Evolutionary conservation across 1,140 invertebrate species (phyloP).

Genomic region (Philotrypesis tridentata): DNA sequence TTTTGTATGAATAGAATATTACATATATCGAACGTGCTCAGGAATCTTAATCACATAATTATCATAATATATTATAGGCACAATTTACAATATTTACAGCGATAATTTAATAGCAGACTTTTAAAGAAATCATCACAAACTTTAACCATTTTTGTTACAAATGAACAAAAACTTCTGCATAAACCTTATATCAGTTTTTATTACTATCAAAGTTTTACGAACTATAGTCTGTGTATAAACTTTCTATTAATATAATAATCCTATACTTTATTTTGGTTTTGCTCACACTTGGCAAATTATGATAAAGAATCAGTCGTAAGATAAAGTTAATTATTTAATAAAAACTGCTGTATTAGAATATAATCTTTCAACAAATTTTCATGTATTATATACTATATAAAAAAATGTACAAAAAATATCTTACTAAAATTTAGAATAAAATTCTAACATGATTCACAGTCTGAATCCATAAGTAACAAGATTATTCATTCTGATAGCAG

Average conservation of each 20-base stretch:
- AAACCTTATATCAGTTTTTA: neutral
- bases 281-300: neutral
- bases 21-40: neutral
- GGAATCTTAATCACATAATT: conserved; percentile 3
- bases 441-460: neutral
- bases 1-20: neutral
- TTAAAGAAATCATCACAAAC: conserved; percentile 55
- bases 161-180: neutral
- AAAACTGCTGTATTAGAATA: conserved; percentile 2
- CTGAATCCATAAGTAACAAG: neutral
- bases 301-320: neutral
- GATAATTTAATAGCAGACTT: conserved; percentile 61
- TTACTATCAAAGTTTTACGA: neutral
- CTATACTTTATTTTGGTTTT: neutral
- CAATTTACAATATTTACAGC: conserved; percentile 67
- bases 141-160: neutral
- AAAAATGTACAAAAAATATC: neutral
- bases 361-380: neutral
- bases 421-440: neutral
- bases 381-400: neutral
- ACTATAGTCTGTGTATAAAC: neutral
- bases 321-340: neutral
- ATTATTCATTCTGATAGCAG: neutral
- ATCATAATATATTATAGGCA: conserved; percentile 55
- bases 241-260: neutral